Conservation (phyloP, 2,888 invertebrate species). For the Drosophila pullipes region DNA sequence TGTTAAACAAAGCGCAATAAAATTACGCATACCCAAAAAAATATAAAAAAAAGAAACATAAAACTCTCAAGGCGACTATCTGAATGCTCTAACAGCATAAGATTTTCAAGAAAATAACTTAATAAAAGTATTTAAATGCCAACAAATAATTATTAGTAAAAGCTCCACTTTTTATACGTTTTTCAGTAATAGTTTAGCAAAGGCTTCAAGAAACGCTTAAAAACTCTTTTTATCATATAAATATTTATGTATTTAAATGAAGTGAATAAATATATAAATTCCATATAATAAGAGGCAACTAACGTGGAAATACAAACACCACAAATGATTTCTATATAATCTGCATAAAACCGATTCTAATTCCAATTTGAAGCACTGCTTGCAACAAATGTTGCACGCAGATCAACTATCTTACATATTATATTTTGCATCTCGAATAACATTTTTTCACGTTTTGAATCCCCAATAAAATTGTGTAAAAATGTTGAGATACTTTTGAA, state of each 20-base stretch:
- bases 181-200: too few species aligned
- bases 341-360: neutral
- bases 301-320: neutral
- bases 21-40: conserved; percentile 29
- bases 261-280: neutral
- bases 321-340: neutral
- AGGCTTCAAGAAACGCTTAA: neutral
- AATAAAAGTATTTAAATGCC: neutral
- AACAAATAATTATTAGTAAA: neutral
- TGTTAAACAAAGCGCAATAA: conserved; percentile 68
- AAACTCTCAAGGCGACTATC: neutral
- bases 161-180: too few species aligned
- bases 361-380: neutral
- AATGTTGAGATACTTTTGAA: neutral
- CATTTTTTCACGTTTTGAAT: neutral
- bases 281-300: neutral
- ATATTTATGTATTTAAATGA: too few species aligned
- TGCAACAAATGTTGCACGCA: neutral
- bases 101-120: too few species aligned
- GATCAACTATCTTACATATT: neutral
- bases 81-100: conserved; percentile 16
- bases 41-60: neutral
- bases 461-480: neutral
- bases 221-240: neutral
- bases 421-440: too few species aligned